These are phyloP conservation scores for Myrmophylax atrothorax DNA, from an alignment of 2,113 vertebrate species.

Conservation along the genomic window DNA sequence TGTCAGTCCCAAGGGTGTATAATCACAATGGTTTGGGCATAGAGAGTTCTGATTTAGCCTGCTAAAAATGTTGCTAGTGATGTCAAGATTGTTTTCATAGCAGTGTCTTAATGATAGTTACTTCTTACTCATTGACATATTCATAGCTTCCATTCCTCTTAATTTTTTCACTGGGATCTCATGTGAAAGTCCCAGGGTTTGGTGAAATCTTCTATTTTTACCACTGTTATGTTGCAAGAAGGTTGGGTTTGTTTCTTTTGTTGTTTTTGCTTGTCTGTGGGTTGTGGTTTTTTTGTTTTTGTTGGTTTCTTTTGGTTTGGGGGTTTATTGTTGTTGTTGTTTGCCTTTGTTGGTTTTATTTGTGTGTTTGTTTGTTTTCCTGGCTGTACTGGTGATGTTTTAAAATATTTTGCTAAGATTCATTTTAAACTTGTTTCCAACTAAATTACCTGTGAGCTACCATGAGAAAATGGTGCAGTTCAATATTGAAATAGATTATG, in stretches of 20 bases:
- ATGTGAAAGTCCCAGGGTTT: not conserved
- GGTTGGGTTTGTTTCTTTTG: not conserved
- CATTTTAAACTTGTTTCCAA: not conserved
- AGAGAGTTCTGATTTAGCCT: not conserved
- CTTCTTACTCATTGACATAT: not conserved
- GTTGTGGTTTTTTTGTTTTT: not conserved
- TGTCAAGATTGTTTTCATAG: not conserved
- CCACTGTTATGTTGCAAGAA: not conserved
- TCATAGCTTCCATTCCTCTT: not conserved
- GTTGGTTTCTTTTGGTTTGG: not conserved
- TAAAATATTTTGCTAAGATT: not conserved
- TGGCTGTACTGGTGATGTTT: not conserved
- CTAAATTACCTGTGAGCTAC: not conserved
- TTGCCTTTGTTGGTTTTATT: not conserved
- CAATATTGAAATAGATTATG: not conserved
- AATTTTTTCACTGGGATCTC: not conserved
- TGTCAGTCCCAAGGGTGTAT: not conserved
- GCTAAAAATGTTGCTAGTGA: not conserved
- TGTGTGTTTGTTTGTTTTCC: not conserved
- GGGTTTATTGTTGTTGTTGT: too few relatives aligned
- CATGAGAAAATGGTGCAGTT: not conserved
- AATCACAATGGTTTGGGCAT: not conserved
- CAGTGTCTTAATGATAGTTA: not conserved
- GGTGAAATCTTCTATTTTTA: not conserved
- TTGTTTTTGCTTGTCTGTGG: not conserved